Base-by-base conservation (phyloP, 2,888 invertebrate genomes). In the Xestia rhomboidea region DNA sequence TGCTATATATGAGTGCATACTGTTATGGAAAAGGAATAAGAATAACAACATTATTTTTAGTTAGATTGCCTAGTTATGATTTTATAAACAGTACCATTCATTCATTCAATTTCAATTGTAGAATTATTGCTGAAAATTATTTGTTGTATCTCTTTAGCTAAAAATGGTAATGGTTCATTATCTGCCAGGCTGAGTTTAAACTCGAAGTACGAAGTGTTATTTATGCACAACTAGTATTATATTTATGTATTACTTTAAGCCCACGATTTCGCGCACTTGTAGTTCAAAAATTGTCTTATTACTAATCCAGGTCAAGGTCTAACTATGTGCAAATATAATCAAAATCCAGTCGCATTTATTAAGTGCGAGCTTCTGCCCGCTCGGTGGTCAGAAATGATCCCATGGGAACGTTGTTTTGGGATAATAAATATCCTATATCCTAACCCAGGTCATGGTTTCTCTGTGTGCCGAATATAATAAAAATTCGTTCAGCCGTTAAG, bases 71-170 rank as follows among this genome's bases (percentile, higher is more conserved):
- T 13, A 41, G 13, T 38, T 60, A 41, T 38, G 49, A 41, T 54
- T 78, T 77, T 79, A 66, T 62, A 49, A 60, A 70, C 21, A 62
- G 30, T 62, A 62, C 60, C 60, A 60, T 60, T 60, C 8, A 60
- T 60, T 30, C 13, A 30, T 49, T 30, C 30, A 24, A 62, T 60
- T 30, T 30, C 7, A 46, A 66, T 7, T 46, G 44, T 46, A 27
- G 7, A 63, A 63, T 63, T 21, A 13, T 38, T 2, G n/a, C n/a
- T 11, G n/a, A 54, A 24, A n/a, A 57, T 64, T n/a, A 64, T 13
- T 24, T 15, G 13, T 24, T 64, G 38, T 38, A n/a, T 24, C n/a
- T 30, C 2, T 27, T 46, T n/a, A n/a, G n/a, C n/a, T n/a, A n/a
- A n/a, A n/a, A n/a, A n/a, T n/a, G n/a, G 30, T 5, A 13, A 18